Percentiles rank a stretch among this genome's conserved stretches.
Conservation (phyloP, 2,888 invertebrate species). For the Cataglyphis albicans region DNA sequence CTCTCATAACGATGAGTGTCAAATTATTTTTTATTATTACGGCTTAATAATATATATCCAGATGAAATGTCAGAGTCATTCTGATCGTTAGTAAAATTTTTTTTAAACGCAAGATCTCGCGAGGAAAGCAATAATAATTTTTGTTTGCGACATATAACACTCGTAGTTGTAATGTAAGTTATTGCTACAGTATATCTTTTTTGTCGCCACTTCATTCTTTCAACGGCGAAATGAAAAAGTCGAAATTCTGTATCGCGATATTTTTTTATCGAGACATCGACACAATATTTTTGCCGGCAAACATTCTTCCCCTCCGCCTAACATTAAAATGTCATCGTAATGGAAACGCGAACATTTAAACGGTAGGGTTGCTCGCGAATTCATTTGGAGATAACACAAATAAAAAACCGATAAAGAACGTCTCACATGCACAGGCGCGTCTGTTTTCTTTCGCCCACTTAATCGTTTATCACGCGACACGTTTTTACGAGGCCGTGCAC, state of each 20-base stretch:
- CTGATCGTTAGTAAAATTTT: background rate
- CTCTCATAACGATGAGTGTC: background rate
- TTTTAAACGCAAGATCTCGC: background rate
- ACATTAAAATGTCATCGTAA: background rate
- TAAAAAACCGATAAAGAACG: conserved; percentile 34
- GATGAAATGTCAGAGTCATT: background rate
- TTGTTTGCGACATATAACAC: background rate
- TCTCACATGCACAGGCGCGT: background rate
- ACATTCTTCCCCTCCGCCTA: background rate
- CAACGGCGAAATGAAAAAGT: conserved; percentile 19
- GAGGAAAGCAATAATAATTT: background rate
- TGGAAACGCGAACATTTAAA: conserved; percentile 5
- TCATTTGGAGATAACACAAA: conserved; percentile 26
- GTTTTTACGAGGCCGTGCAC: conserved; percentile 25
- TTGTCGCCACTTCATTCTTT: background rate
- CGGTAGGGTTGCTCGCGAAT: background rate
- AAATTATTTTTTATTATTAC: background rate
- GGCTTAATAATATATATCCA: background rate
- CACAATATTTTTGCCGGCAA: background rate
- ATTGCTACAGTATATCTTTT: background rate
- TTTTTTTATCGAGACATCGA: conserved; percentile 12
- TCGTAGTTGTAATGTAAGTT: background rate
- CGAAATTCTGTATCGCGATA: background rate
- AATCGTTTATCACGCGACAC: conserved; percentile 34
- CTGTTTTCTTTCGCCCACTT: background rate